Conservation (phyloP, 2,113 vertebrate genomes). For the Semicossyphus pulcher region DNA sequence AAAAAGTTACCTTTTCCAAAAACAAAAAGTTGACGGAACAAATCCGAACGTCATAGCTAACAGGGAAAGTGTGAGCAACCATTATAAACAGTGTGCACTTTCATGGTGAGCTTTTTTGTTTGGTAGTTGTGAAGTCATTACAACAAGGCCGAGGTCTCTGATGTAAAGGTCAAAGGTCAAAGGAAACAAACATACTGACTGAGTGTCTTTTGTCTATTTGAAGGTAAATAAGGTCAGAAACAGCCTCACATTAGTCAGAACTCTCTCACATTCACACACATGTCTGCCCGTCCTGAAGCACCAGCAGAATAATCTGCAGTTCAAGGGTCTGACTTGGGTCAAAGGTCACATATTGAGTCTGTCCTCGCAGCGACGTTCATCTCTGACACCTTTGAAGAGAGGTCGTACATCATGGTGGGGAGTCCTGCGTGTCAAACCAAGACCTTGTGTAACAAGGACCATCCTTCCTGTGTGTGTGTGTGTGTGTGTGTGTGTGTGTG, state of each 20-base stretch:
- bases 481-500: conserved; percentile 22
- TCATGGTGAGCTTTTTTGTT: neutral
- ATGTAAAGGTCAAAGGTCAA: neutral
- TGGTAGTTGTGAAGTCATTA: neutral
- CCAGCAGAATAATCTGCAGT: conserved; percentile 47
- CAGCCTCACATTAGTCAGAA: conserved; percentile 7
- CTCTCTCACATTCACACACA: conserved; percentile 47
- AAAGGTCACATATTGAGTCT: conserved; percentile 81
- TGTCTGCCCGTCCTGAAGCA: conserved; percentile 18
- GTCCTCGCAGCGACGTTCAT: conserved; percentile 66
- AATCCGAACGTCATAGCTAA: conserved; percentile 17
- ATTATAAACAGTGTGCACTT: neutral
- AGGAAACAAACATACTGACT: neutral
- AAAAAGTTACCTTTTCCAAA: neutral
- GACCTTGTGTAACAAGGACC: conserved; percentile 69
- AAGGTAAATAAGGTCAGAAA: conserved; percentile 13
- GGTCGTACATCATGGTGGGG: conserved; percentile 70
- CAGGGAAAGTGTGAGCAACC: neutral
- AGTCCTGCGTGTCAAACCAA: conserved; percentile 76
- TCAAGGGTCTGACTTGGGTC: conserved; percentile 62
- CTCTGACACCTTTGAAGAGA: conserved; percentile 80
- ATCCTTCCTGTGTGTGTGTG: conserved; percentile 53
- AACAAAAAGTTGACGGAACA: neutral
- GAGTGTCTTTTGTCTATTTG: conserved; percentile 1
- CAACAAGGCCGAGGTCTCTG: neutral